A percentile compares a stretch with the other conserved stretches of the same genome.
Conservation (phyloP, 2,888 invertebrate genomes). For the Athalia cordata region DNA sequence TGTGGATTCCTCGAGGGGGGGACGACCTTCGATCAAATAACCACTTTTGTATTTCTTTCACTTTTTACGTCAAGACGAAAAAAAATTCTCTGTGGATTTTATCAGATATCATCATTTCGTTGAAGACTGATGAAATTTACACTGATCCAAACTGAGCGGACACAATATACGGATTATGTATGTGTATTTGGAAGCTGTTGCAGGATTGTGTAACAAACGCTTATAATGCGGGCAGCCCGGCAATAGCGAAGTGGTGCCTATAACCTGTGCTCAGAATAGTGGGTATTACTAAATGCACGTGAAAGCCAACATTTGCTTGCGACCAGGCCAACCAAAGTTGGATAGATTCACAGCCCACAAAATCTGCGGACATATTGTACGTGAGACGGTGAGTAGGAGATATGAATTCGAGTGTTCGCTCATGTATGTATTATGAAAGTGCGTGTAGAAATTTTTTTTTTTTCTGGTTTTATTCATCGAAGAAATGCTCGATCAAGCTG, state of each 20-base stretch:
- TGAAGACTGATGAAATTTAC: too few relatives aligned
- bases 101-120: too few relatives aligned
- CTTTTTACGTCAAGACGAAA: too few relatives aligned
- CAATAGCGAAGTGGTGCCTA: not conserved
- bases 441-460: too few relatives aligned
- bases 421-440: too few relatives aligned
- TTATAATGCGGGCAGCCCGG: conserved; percentile 28
- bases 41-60: not conserved
- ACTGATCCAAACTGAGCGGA: not conserved
- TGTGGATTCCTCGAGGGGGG: not conserved
- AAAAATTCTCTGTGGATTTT: too few relatives aligned
- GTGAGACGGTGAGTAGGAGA: too few relatives aligned
- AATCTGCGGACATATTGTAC: too few relatives aligned
- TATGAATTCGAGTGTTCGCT: too few relatives aligned
- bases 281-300: conserved; percentile 36
- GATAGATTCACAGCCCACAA: not conserved
- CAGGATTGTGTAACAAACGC: conserved; percentile 32
- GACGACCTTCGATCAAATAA: conserved; percentile 32
- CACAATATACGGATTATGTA: not conserved
- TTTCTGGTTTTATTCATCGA: too few relatives aligned
- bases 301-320: conserved; percentile 19
- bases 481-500: too few relatives aligned
- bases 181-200: conserved; percentile 23
- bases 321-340: not conserved
- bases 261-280: not conserved